phyloP scores from a whole-genome alignment of 2,113 vertebrate species.

The Naja naja region DNA sequence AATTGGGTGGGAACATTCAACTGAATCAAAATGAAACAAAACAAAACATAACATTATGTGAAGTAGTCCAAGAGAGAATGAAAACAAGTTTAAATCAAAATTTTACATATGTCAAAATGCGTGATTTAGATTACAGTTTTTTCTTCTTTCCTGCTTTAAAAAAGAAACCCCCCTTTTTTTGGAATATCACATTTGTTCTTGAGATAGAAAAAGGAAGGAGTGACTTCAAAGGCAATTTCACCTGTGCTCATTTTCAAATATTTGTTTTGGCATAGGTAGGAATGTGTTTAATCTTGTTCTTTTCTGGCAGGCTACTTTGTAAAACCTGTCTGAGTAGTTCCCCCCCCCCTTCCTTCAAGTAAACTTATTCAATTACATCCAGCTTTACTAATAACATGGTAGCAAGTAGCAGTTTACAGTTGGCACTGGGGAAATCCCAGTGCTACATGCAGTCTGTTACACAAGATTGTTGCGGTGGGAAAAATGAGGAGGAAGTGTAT shows the following conservation, averaged over 20 bases:
- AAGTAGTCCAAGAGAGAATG: background rate
- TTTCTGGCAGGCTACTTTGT: background rate
- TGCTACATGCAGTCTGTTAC: background rate
- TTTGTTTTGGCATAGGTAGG: background rate
- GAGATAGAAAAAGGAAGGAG: background rate
- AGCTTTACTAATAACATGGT: background rate
- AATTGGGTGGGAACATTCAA: background rate
- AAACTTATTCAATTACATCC: background rate
- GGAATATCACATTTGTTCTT: background rate
- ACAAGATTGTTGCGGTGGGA: background rate
- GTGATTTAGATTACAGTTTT: background rate
- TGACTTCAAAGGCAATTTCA: background rate
- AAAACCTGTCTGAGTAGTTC: background rate
- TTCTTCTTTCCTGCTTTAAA: background rate
- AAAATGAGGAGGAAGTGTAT: background rate
- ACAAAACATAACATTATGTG: background rate
- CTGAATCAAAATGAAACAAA: background rate
- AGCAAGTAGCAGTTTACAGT: background rate
- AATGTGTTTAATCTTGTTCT: background rate
- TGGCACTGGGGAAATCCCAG: background rate
- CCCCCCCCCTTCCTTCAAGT: background rate
- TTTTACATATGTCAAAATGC: background rate
- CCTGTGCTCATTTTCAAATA: background rate
- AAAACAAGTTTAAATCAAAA: background rate
- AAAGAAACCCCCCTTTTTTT: background rate